These are phyloP conservation scores for Papilio elwesi DNA, from an alignment of 2,888 invertebrate genomes.

Conservation along the genomic window DNA sequence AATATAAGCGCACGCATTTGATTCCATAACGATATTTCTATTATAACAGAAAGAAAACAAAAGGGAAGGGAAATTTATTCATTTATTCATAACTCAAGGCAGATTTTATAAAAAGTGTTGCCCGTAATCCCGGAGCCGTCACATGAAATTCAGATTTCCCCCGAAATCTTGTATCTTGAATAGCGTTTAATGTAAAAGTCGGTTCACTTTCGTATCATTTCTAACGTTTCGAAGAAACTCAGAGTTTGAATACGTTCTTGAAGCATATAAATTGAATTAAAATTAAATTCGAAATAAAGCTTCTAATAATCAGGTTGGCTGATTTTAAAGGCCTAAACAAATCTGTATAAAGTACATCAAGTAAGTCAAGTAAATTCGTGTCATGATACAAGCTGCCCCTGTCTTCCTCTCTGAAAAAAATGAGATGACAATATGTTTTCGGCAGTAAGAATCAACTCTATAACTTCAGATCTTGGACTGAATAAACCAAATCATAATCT, in stretches of 20 bases:
- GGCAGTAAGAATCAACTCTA: no score
- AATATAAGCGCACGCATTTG: slow-evolving; percentile 15
- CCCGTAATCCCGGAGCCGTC: slow-evolving; percentile 41
- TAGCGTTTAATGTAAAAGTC: slow-evolving; percentile 25
- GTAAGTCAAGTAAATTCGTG: no score
- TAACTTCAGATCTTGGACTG: no score
- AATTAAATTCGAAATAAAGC: no score
- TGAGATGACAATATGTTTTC: no score
- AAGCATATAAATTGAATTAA: no score
- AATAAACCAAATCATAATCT: no score
- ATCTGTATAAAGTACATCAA: no score
- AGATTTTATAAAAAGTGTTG: slow-evolving; percentile 70
- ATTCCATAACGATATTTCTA: slow-evolving; percentile 25
- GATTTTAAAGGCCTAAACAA: no score
- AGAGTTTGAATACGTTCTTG: not conserved
- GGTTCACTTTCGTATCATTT: slow-evolving; percentile 7
- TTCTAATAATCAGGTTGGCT: no score
- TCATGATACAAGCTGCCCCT: no score
- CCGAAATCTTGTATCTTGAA: slow-evolving; percentile 27
- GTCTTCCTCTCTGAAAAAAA: no score
- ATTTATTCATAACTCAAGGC: slow-evolving; percentile 70
- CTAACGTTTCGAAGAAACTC: not conserved
- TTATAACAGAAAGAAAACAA: slow-evolving; percentile 52
- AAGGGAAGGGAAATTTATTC: slow-evolving; percentile 69
- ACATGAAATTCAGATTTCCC: slow-evolving; percentile 37